Base-by-base conservation (phyloP, 2,888 invertebrate genomes). In the Microctonus brassicae region DNA sequence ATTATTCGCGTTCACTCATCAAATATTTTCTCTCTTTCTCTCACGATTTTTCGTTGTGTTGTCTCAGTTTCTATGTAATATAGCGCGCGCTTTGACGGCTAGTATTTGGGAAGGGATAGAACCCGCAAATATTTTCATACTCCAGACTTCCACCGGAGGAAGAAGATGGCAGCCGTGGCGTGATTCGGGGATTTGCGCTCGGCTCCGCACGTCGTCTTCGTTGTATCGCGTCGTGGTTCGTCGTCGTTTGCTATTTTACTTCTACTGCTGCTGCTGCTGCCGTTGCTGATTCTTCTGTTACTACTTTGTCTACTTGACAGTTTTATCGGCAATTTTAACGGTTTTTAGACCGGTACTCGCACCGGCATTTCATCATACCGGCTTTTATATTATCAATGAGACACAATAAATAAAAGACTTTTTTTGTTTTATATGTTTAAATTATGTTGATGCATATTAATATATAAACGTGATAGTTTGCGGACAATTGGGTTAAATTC, bases 111-210 rank as follows among this genome's bases (percentile, higher is more conserved):
- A 22, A 53, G 66, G 73, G 71, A 47, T 69, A 26, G 36, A 69
- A 77, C 79, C 77, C 77, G 76, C 81, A 86, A 86, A 86, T 86
- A 86, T 86, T 86, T 86, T 86, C 85, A 85, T 85, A 84, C 82
- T 83, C 83, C 79, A 82, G 84, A 85, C 83, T 85, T 84, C 83
- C 82, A 81, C 80, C 82, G 82, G 80, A 80, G 83, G 85, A 85
- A 86, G 86, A 86, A 86, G 85, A 86, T 86, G 86, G 86, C 84
- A 86, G 83, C 83, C 84, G 81, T 83, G 81, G 84, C 83, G 85
- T 84, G 84, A 86, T 83, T 83, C 68, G 69, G 64, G 66, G 47
- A 47, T 47, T 47, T 47, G 47, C 47, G 47, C 47, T 47, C 47
- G 47, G 17, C 4, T 17, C 47, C 47, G 47, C 47, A 47, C 47